Evolutionary conservation across 2,888 invertebrate genomes (phyloP), one percentile per base, ranked within the genome.

Genomic region (Baronia brevicornis): DNA sequence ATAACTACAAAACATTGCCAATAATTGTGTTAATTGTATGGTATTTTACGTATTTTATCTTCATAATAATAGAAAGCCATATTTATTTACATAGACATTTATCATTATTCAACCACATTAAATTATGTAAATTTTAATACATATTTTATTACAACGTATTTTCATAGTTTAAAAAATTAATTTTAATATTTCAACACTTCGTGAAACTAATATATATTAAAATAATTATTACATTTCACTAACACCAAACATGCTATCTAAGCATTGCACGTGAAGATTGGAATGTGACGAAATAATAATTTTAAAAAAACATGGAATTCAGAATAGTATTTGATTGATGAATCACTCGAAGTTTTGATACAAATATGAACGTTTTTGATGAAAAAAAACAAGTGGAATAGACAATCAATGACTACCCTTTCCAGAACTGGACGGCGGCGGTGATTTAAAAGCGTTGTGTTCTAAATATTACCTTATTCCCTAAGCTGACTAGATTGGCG

Each of bases 21-120:
- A n/a, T n/a, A n/a, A n/a, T n/a, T n/a, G n/a, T n/a, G n/a, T n/a
- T n/a, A n/a, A n/a, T n/a, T n/a, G n/a, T n/a, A n/a, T n/a, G n/a
- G n/a, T n/a, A n/a, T n/a, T n/a, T n/a, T n/a, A n/a, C n/a, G n/a
- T n/a, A n/a, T n/a, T n/a, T n/a, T n/a, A n/a, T n/a, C n/a, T n/a
- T n/a, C n/a, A n/a, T n/a, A 22, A 26, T 25, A 18, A 32, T 18
- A 25, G 14, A 32, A 29, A n/a, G 9, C 4, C 6, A 10, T 22
- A 40, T 31, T 44, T 59, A 63, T 62, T 48, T 58, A 45, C 54
- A 57, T 69, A 73, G 65, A 75, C 66, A 71, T 72, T 67, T 73
- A 68, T 60, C 52, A 71, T 66, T 59, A 56, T 60, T 66, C 67
- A 75, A 78, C 75, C 67, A 69, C 62, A 60, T 65, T 53, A 64